Evolutionary conservation across 1,140 invertebrate genomes (phyloP).

Genomic region (Calephelis virginiensis): DNA sequence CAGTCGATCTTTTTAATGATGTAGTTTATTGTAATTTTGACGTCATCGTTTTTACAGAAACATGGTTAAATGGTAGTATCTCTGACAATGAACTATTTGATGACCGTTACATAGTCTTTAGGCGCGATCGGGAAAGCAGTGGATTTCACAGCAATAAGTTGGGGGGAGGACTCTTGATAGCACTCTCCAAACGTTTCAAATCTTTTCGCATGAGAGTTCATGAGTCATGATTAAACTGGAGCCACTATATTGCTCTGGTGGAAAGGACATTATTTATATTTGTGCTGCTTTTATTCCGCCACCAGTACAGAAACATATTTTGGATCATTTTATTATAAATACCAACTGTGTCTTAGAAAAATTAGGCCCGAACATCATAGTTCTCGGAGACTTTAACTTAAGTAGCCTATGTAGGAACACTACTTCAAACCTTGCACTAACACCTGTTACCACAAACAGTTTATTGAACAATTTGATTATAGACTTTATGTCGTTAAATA

Average conservation of each 20-base stretch:
- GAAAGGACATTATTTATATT: constrained; percentile 1
- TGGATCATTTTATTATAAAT: constrained; percentile 22
- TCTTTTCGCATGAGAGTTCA: neutral
- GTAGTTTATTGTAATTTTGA: constrained; percentile 17
- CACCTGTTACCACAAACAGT: constrained; percentile 13
- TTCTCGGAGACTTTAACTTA: constrained; percentile 2
- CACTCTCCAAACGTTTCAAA: neutral
- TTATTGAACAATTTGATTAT: constrained; percentile 22
- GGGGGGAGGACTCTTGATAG: constrained; percentile 9
- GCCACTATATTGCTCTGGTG: neutral
- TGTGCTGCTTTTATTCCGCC: constrained; percentile 24
- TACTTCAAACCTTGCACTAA: neutral
- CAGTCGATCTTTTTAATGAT: constrained; percentile 23
- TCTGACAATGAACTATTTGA: constrained; percentile 19
- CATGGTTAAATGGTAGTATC: neutral
- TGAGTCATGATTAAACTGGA: constrained; percentile 7
- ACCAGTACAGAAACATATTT: constrained; percentile 27
- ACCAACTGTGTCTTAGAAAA: constrained; percentile 7
- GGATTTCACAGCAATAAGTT: constrained; percentile 18
- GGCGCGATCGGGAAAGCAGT: neutral
- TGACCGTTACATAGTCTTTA: constrained; percentile 2
- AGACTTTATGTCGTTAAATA: constrained; percentile 27
- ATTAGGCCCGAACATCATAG: neutral
- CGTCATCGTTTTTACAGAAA: constrained; percentile 12
- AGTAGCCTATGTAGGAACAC: constrained; percentile 5